Base-by-base conservation (phyloP, 2,113 vertebrate genomes). In the Strigops habroptila region DNA sequence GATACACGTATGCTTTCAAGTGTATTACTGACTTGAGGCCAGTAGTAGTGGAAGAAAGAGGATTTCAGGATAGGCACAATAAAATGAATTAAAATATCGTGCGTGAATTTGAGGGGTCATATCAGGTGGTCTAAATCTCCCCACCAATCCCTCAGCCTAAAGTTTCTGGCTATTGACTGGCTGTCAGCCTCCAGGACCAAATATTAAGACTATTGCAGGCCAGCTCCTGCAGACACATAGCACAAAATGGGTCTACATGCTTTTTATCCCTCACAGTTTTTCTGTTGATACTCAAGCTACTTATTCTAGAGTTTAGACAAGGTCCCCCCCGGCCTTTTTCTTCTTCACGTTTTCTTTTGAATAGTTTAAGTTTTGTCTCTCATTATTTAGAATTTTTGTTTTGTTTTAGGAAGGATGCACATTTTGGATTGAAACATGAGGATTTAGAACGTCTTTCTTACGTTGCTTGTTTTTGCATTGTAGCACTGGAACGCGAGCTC, bases 321-420 rank as follows among this genome's bases (percentile, higher is more conserved):
- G 44, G 7, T 60, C 0, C 1, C 2, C 14, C 2, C 8, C 27
- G n/a, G n/a, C n/a, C n/a, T 87, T 46, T 77, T 18, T 14, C 5
- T 79, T 55, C 31, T 78, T 81, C 28, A 13, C 18, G 1, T 6
- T 80, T 4, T 48, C 22, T 76, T 79, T 69, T 35, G 18, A 80
- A 37, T 63, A 22, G 18, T 87, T 60, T 14, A 21, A 52, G 4
- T 3, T 22, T 63, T 85, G 19, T 55, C 15, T 11, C 57, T 80
- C 5, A 2, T 43, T 67, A 49, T 63, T 65, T 81, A 21, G 25
- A 77, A 43, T 53, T 74, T 35, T 24, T 59, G 6, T 59, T n/a
- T 62, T 73, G 2, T 25, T 80, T 77, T 25, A 23, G 43, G 51
- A n/a, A 85, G 69, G 23, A 41, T 3, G 4, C 11, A n/a, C 15